Base-by-base conservation (phyloP, 30 jellyfish, hydroid and myxozoan species). In the Sanderia malayensis region DNA sequence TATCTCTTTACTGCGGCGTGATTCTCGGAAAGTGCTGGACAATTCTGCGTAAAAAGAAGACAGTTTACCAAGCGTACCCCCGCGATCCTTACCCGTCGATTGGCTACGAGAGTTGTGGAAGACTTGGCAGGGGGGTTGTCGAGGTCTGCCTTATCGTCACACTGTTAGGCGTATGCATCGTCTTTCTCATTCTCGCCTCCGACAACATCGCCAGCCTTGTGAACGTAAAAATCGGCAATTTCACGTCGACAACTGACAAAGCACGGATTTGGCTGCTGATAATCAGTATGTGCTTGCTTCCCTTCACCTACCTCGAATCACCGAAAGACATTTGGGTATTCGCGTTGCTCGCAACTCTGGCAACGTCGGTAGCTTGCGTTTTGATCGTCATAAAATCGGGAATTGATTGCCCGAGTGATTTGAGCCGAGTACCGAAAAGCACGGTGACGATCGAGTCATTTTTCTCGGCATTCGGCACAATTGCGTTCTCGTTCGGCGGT, bases 51-150 rank as follows among this genome's bases (percentile, higher is more conserved):
- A 53, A 66, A 19, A 80, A 65, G 34, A 69, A 44, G 23, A 53
- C 62, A 18, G 70, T 32, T 6, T 61, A 74, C 59, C 67, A 49
- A 28, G 78, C 86, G 9, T 86, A 63, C 64, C 80, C 92, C 31
- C 74, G 98, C 44, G 98, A 92, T 44, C 98, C 98, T 10, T 92
- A 92, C 81, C 94, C 98, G 2, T 45, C 90, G 47, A 92, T 92
- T 57, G 96, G 96, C 1, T 61, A 29, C 31, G 84, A 79, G 1
- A 72, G 95, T 27, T 58, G 28, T 57, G 98, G 98, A 13, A 82
- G 88, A 52, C 32, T 32, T n/a, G 98, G 95, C 29, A 69, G 80
- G 60, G 83, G 74, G 30, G 9, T 84, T 27, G 96, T 85, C 1
- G 98, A 85, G 61, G 11, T 73, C 24, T 85, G 96, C 70, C 71